phyloP scores from a whole-genome alignment of 2,888 invertebrate genomes.

The Amphipyra tragopoginis region DNA sequence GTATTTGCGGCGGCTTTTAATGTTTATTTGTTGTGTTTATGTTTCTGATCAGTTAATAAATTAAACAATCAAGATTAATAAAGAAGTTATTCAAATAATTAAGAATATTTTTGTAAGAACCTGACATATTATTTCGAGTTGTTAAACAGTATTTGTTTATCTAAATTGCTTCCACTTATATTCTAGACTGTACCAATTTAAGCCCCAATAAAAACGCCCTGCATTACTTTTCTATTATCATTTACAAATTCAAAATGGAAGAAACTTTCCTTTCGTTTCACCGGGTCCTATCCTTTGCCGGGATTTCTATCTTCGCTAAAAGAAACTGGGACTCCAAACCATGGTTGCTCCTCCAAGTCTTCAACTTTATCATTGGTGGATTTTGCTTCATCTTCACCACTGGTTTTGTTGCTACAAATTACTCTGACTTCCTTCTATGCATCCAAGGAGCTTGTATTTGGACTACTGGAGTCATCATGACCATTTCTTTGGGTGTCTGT shows the following conservation, averaged over 20 bases:
- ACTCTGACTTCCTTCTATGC: conserved; percentile 69
- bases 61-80: too few relatives aligned
- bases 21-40: too few relatives aligned
- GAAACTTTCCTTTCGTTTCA: conserved; percentile 74
- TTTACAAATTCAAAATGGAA: conserved; percentile 69
- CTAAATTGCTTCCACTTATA: conserved; percentile 22
- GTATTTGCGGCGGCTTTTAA: too few relatives aligned
- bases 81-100: too few relatives aligned
- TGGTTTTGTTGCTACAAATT: conserved; percentile 70
- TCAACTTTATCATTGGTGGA: conserved; percentile 74
- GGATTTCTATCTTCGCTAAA: conserved; percentile 76
- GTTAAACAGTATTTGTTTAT: background rate
- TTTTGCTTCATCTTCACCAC: conserved; percentile 78
- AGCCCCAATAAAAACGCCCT: conserved; percentile 48
- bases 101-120: too few relatives aligned
- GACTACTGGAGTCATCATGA: conserved; percentile 82
- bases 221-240: conserved; percentile 35
- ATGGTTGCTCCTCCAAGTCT: conserved; percentile 75
- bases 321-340: conserved; percentile 71
- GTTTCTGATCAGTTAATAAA: too few relatives aligned
- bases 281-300: conserved; percentile 74
- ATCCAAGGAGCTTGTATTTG: conserved; percentile 85
- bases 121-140: too few relatives aligned
- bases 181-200: conserved; percentile 59
- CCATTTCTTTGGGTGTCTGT: conserved; percentile 76